Evolutionary conservation across 1,140 invertebrate species (phyloP).

Genomic region (Drosophila guanche): DNA sequence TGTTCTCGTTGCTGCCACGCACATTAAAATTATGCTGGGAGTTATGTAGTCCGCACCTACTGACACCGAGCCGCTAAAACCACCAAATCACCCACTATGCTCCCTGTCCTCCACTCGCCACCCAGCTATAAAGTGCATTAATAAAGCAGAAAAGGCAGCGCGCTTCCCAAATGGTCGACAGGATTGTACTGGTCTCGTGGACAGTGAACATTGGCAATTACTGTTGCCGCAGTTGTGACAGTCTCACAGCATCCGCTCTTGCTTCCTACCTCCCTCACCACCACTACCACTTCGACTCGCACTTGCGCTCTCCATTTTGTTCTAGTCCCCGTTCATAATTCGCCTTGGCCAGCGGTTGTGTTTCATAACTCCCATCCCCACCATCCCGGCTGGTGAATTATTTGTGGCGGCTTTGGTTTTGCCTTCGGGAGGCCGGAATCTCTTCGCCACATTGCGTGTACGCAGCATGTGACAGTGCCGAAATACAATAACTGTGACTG

Average conservation of each 20-base stretch:
- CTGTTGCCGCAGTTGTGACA: slow-evolving; percentile 75
- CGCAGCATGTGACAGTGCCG: slow-evolving; percentile 55
- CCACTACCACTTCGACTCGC: neutral
- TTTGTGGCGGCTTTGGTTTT: slow-evolving; percentile 45
- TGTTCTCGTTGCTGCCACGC: slow-evolving; percentile 29
- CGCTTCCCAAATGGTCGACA: slow-evolving; percentile 49
- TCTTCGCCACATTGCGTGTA: slow-evolving; percentile 53
- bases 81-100: neutral
- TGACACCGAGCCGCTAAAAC: slow-evolving; percentile 4
- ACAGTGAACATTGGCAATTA: slow-evolving; percentile 77
- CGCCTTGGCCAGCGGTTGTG: slow-evolving; percentile 63
- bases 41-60: slow-evolving; percentile 67
- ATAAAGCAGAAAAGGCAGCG: slow-evolving; percentile 58
- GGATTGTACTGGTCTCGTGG: slow-evolving; percentile 35
- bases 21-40: slow-evolving; percentile 75
- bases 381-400: slow-evolving; percentile 20
- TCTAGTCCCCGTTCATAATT: slow-evolving; percentile 43
- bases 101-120: neutral
- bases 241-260: slow-evolving; percentile 42
- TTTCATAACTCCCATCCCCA: slow-evolving; percentile 51
- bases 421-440: slow-evolving; percentile 20
- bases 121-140: slow-evolving; percentile 24
- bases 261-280: neutral
- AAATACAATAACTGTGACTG: slow-evolving; percentile 55
- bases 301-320: no score